phyloP scores from a whole-genome alignment of 2,888 invertebrate genomes.

The Cordilura impudica region DNA sequence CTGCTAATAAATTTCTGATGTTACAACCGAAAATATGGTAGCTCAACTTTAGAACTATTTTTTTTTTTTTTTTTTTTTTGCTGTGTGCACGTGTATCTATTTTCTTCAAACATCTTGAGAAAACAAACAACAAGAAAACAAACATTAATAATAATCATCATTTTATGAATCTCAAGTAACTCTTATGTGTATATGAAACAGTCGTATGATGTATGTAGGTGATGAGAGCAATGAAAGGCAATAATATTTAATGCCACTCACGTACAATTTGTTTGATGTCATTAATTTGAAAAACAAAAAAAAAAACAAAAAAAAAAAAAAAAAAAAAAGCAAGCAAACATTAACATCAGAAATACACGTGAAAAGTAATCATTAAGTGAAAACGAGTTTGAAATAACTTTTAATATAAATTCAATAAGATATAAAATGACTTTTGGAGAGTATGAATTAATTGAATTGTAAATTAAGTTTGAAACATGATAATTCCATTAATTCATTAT shows the following conservation, averaged over 20 bases:
- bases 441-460: no score
- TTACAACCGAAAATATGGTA: background rate
- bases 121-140: background rate
- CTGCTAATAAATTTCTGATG: no score
- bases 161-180: slow-evolving; percentile 30
- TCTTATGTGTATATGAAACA: background rate
- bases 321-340: background rate
- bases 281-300: background rate
- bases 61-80: background rate
- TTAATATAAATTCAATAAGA: slow-evolving; percentile 31
- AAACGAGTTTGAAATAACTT: slow-evolving; percentile 14
- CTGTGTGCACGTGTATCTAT: no score
- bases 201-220: no score
- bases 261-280: slow-evolving; percentile 6
- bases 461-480: no score
- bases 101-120: background rate
- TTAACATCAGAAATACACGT: slow-evolving; percentile 8
- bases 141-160: background rate
- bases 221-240: no score
- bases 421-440: background rate
- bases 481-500: no score
- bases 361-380: slow-evolving; percentile 20
- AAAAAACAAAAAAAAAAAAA: background rate
- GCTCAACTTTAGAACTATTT: background rate
- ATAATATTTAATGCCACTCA: slow-evolving; percentile 17